phyloP scores from a whole-genome alignment of 2,113 vertebrate species.

The Canis aureus region DNA sequence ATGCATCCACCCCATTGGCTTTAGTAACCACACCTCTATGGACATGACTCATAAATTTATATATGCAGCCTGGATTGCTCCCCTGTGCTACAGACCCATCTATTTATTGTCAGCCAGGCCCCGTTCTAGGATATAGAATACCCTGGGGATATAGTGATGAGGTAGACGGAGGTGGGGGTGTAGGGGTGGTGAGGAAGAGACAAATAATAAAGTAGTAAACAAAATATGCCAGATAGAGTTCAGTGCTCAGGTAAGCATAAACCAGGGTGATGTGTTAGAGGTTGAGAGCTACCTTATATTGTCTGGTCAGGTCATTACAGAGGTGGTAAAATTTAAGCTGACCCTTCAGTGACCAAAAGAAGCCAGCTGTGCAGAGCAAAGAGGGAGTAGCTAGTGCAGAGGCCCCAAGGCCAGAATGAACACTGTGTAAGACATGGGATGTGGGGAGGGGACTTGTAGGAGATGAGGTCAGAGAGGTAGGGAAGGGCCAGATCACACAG shows the following conservation, averaged over 20 bases:
- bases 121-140: background rate
- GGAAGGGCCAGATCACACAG: background rate
- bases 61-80: background rate
- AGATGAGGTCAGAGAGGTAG: background rate
- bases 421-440: background rate
- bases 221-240: background rate
- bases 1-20: background rate
- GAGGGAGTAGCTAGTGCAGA: background rate
- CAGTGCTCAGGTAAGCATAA: background rate
- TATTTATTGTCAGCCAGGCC: slow-evolving; percentile 16
- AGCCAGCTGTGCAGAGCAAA: background rate
- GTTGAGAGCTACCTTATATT: background rate
- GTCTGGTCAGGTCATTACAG: background rate
- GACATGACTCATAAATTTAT: slow-evolving; percentile 38
- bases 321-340: slow-evolving; percentile 42
- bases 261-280: background rate
- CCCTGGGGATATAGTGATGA: background rate
- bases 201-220: background rate
- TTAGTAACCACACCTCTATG: slow-evolving; percentile 22
- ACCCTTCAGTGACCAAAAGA: slow-evolving; percentile 32
- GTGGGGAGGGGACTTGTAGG: background rate
- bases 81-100: background rate
- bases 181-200: background rate
- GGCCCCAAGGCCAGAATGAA: background rate
- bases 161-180: background rate